Base-by-base conservation (phyloP, 2,113 vertebrate species). In the Pelmatolapia mariae region DNA sequence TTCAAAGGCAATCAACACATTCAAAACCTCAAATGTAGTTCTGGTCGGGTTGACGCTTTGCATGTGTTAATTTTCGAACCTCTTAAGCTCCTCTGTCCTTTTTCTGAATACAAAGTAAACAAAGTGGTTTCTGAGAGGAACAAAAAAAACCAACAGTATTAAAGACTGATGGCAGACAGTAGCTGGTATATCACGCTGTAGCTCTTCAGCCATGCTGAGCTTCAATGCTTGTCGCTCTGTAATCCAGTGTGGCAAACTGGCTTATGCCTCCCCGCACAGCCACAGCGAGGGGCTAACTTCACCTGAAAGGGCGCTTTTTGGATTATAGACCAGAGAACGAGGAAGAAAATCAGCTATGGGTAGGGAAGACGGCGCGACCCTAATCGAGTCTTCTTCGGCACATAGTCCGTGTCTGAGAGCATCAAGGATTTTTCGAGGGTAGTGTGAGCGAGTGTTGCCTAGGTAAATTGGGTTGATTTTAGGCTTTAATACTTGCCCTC, bases 211-310 rank as follows among this genome's bases (percentile, higher is more conserved):
- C 50, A n/a, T 8, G 76, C 73, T 50, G 82, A 88, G 90, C 76
- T 59, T 85, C 40, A 63, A 50, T 5, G 45, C 63, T 71, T 59
- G 91, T 82, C 80, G 53, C 80, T 57, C 53, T 76, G 86, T 93
- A 93, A 95, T 93, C 91, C 59, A 6, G 61, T 56, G 88, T 81
- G 86, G 83, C 68, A 84, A 92, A 93, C 91, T 31, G 81, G 90
- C 47, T 93, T 91, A 90, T 9, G 68, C 7, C 50, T 82, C 82
- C 85, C 83, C 4, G 47, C 76, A 66, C 53, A 22, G 54, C 80
- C 56, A 11, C 82, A 19, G 82, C 47, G 22, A 90, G 91, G 13
- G 59, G 83, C 88, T 76, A 80, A 82, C 89, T 47, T 82, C 91
- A 86, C 92, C 90, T 89, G 82, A 90, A 89, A 85, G 54, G 24